phyloP scores from a whole-genome alignment of 2,888 invertebrate genomes.

The Abscondita cerata region DNA sequence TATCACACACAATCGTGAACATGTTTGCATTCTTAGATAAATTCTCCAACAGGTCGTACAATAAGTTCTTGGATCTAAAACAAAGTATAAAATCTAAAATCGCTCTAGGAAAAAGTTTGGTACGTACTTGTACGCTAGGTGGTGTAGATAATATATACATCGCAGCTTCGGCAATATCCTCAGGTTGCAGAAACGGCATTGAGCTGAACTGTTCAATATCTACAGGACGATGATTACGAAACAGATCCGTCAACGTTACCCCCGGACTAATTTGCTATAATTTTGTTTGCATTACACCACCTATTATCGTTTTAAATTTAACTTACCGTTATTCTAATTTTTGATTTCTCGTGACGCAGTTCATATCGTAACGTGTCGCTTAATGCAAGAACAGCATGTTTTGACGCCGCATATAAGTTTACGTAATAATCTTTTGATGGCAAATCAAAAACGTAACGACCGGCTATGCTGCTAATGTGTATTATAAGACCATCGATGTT shows the following conservation, averaged over 20 bases:
- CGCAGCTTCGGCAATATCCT: conserved; percentile 24
- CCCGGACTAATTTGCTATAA: conserved; percentile 26
- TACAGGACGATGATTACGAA: conserved; percentile 18
- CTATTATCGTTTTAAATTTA: too few relatives aligned
- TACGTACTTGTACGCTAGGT: conserved; percentile 18
- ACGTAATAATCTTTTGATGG: conserved; percentile 8
- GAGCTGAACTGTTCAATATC: conserved; percentile 11
- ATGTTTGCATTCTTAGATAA: too few relatives aligned
- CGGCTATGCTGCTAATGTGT: conserved; percentile 23
- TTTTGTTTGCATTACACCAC: too few relatives aligned
- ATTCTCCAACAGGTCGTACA: not conserved
- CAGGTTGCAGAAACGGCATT: conserved; percentile 20
- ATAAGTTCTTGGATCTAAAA: not conserved
- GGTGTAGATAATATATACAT: conserved; percentile 28
- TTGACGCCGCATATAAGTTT: conserved; percentile 24
- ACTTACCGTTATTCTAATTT: conserved; percentile 26
- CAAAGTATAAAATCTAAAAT: too few relatives aligned
- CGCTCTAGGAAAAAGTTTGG: too few relatives aligned
- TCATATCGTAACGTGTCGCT: conserved; percentile 14
- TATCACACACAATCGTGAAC: too few relatives aligned
- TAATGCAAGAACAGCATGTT: conserved; percentile 23
- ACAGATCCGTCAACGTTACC: conserved; percentile 22
- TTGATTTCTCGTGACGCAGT: conserved; percentile 22
- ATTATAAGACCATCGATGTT: conserved; percentile 26
- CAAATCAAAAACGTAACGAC: conserved; percentile 20